These are phyloP conservation scores for Cryptotis parvus DNA, from an alignment of 2,113 vertebrate genomes.

Conservation along the genomic window DNA sequence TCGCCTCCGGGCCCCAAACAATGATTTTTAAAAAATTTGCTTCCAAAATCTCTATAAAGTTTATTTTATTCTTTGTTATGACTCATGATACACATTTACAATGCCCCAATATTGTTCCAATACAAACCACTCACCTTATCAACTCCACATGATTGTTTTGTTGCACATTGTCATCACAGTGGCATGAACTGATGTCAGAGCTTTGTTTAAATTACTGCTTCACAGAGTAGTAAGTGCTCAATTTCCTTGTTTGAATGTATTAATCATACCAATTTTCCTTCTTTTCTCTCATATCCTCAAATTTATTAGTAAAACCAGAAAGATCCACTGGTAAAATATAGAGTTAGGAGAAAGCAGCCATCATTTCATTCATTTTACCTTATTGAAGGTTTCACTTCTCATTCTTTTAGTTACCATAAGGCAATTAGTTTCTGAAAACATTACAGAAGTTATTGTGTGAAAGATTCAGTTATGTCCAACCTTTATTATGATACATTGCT, in stretches of 20 bases:
- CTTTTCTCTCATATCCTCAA: neutral
- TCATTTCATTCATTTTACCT: neutral
- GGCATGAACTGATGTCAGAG: neutral
- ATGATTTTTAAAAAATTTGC: neutral
- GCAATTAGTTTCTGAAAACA: neutral
- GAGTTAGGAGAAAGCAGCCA: too few relatives aligned
- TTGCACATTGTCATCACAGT: neutral
- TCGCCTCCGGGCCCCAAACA: too few relatives aligned
- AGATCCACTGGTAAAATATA: neutral
- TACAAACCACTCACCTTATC: neutral
- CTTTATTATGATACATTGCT: neutral
- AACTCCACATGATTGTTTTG: neutral
- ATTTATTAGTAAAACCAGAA: neutral
- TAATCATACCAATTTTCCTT: neutral
- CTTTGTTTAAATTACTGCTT: neutral
- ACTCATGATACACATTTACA: neutral
- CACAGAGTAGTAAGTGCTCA: neutral
- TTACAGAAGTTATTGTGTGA: neutral
- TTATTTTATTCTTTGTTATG: neutral
- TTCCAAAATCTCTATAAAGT: neutral
- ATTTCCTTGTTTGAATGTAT: neutral
- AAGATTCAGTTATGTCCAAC: neutral
- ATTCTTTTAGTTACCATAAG: neutral
- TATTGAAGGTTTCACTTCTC: neutral
- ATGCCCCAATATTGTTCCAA: neutral